Percentiles rank a stretch among this genome's conserved stretches.
These are phyloP conservation scores for Onychomys leucogaster DNA, from an alignment of 2,797 vertebrate genomes.

Conservation along the genomic window DNA sequence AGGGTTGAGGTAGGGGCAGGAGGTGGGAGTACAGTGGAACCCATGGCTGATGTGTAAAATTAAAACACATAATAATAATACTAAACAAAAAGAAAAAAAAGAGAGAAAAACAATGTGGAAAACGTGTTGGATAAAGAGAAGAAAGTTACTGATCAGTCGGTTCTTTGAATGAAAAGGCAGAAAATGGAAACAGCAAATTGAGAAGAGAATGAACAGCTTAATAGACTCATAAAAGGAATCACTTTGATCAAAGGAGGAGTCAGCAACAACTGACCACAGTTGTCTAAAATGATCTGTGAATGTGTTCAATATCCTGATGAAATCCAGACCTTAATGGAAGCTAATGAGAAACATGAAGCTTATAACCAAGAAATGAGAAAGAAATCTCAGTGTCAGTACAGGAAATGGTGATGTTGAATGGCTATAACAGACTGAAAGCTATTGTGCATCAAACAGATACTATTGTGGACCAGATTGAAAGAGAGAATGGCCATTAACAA, in stretches of 20 bases:
- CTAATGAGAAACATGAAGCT: constrained; percentile 91
- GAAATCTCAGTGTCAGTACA: constrained; percentile 93
- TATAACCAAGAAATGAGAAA: constrained; percentile 95
- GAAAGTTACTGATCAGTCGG: constrained; percentile 93
- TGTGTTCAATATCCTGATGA: constrained; percentile 95
- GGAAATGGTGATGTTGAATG: constrained; percentile 98
- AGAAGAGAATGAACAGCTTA: constrained; percentile 96
- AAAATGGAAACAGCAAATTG: constrained; percentile 93
- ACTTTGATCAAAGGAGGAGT: constrained; percentile 87
- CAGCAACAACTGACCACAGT: constrained; percentile 90
- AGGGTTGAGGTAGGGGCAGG: no score
- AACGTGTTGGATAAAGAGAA: constrained; percentile 96
- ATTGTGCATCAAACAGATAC: constrained; percentile 94
- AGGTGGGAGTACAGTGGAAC: no score
- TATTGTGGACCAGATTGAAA: constrained; percentile 93
- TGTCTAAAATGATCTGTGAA: constrained; percentile 93
- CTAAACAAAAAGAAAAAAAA: no score
- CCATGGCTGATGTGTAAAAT: no score
- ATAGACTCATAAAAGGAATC: constrained; percentile 93
- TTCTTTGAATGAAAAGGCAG: constrained; percentile 90
- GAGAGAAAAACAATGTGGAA: constrained; percentile 90
- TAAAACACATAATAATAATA: no score
- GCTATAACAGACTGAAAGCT: constrained; percentile 97
- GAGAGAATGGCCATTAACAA: constrained; percentile 92
- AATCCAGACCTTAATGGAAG: constrained; percentile 94